A percentile compares a stretch with the other conserved stretches of the same genome.
These are phyloP conservation scores for Sebastes variabilis DNA, from an alignment of 2,797 vertebrate genomes.

Conservation along the genomic window DNA sequence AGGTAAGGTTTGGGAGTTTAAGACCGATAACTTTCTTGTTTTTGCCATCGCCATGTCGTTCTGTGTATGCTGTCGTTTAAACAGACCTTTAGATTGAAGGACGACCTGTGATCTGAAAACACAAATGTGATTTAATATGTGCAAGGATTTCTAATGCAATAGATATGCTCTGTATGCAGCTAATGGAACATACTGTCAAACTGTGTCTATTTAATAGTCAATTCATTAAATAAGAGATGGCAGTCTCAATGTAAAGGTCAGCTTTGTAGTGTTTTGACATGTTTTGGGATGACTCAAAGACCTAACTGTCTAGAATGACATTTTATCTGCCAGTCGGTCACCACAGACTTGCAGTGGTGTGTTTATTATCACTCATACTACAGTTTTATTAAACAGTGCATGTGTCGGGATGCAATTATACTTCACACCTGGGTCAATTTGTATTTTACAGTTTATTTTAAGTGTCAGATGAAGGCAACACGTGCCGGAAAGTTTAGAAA, in stretches of 20 bases:
- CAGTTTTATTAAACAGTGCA: conserved; percentile 7
- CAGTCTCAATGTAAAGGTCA: not conserved
- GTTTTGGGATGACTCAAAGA: conserved; percentile 31
- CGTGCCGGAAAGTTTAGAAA: not conserved
- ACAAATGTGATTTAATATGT: not conserved
- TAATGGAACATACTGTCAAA: not conserved
- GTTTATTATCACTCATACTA: not conserved
- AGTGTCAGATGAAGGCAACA: not conserved
- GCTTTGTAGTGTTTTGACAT: conserved; percentile 23
- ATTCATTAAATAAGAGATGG: not conserved
- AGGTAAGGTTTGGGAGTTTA: conserved; percentile 89
- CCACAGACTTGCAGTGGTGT: not conserved
- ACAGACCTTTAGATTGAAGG: not conserved
- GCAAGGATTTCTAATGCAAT: not conserved
- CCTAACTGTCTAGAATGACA: conserved; percentile 10
- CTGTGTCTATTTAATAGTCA: not conserved
- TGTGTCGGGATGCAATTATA: not conserved
- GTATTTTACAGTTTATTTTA: conserved; percentile 18
- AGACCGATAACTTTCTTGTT: not conserved
- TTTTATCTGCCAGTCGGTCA: not conserved
- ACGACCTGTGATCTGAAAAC: not conserved
- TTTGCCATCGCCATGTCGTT: not conserved
- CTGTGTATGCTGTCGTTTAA: not conserved
- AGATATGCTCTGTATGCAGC: not conserved
- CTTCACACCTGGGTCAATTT: conserved; percentile 16